phyloP scores from a whole-genome alignment of 1,140 invertebrate species.

The Ooceraea biroi region DNA sequence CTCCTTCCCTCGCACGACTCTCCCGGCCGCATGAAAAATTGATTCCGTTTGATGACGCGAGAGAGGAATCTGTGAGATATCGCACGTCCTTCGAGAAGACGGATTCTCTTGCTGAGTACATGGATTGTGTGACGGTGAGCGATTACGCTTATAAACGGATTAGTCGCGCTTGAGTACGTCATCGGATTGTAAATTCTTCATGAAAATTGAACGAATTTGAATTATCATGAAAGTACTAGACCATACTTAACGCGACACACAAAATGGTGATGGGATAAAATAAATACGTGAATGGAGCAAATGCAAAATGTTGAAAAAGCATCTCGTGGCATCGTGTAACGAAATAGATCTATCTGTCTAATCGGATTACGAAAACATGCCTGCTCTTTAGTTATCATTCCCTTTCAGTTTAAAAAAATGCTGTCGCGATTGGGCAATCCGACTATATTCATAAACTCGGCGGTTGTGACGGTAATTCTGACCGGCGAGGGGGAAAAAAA shows the following conservation, averaged over 20 bases:
- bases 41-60: constrained; percentile 37
- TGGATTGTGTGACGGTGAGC: neutral
- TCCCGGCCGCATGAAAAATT: constrained; percentile 57
- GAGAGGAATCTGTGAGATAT: neutral
- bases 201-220: no score
- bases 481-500: constrained; percentile 34
- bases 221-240: no score
- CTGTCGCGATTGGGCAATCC: constrained; percentile 9
- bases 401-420: neutral
- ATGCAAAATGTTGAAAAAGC: no score
- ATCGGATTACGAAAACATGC: neutral
- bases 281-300: no score
- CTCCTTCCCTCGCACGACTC: constrained; percentile 15
- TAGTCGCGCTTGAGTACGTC: no score
- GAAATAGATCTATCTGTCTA: neutral
- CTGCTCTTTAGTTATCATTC: neutral
- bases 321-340: neutral
- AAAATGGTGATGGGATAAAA: neutral
- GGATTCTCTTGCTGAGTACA: neutral
- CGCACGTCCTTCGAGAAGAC: neutral
- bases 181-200: no score
- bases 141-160: no score
- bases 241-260: no score
- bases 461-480: constrained; percentile 59
- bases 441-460: constrained; percentile 12